Percentiles rank a stretch among this genome's conserved stretches.
phyloP scores from a whole-genome alignment of 2,797 vertebrate species.

The Microhierax caerulescens region DNA sequence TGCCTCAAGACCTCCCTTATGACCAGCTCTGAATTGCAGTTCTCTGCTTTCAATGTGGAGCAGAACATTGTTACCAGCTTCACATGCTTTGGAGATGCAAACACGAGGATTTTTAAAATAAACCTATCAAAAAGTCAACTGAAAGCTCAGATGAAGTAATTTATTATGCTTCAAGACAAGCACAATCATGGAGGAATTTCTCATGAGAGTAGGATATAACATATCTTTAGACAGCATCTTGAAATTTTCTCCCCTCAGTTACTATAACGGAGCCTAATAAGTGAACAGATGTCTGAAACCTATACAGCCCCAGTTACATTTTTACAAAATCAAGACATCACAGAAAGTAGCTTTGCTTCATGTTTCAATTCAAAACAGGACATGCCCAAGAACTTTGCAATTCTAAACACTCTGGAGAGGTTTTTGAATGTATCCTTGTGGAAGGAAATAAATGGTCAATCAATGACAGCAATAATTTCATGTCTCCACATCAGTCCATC shows the following conservation, averaged over 20 bases:
- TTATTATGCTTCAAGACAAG: not conserved
- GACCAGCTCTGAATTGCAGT: not conserved
- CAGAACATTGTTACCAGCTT: not conserved
- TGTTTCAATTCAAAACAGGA: not conserved
- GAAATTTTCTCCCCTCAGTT: not conserved
- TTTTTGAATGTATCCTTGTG: not conserved
- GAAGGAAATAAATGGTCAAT: not conserved
- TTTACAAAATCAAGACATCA: not conserved
- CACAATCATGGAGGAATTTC: not conserved
- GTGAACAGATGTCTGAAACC: not conserved
- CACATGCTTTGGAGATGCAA: not conserved
- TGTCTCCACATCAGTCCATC: not conserved
- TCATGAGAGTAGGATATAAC: not conserved
- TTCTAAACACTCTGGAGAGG: not conserved
- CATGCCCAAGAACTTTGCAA: not conserved
- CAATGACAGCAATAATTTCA: not conserved
- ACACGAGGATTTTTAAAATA: not conserved
- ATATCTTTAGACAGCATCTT: not conserved
- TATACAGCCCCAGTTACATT: not conserved
- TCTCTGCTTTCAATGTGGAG: not conserved
- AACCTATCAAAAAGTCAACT: not conserved
- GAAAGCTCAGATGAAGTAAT: not conserved
- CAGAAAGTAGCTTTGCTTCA: not conserved
- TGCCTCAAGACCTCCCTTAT: not conserved
- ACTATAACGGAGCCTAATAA: not conserved